These are phyloP conservation scores for Rhinatrema bivittatum DNA, from an alignment of 2,797 vertebrate genomes.

Conservation along the genomic window DNA sequence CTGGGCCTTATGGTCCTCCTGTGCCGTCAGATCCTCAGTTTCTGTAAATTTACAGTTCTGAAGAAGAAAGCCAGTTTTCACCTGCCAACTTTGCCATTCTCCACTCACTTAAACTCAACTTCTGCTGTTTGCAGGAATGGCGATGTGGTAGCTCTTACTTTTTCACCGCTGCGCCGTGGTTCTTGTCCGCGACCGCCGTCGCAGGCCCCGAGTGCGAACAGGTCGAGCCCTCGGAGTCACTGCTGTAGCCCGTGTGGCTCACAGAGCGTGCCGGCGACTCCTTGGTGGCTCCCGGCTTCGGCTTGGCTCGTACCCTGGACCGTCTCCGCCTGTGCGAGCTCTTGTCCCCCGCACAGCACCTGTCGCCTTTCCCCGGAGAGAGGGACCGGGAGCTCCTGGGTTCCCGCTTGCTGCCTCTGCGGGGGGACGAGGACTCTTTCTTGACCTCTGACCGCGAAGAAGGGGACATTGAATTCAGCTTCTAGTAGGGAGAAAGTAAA, in stretches of 20 bases:
- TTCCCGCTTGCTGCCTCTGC: conserved; percentile 47
- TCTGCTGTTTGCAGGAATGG: too few relatives aligned
- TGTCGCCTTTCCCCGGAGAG: conserved; percentile 50
- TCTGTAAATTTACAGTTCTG: too few relatives aligned
- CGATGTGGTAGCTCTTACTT: too few relatives aligned
- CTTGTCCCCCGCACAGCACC: conserved; percentile 49
- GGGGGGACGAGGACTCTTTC: conserved; percentile 50
- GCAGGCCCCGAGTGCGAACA: conserved; percentile 48
- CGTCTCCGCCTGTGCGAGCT: conserved; percentile 25
- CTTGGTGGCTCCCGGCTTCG: conserved; percentile 41
- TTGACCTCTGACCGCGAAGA: conserved; percentile 57
- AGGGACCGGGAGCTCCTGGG: conserved; percentile 57
- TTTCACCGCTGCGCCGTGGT: conserved; percentile 61
- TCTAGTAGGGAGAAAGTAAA: conserved; percentile 60
- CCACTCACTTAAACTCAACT: too few relatives aligned
- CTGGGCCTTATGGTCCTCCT: too few relatives aligned
- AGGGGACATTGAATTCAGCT: conserved; percentile 60
- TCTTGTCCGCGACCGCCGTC: conserved; percentile 50
- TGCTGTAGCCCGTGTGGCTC: conserved; percentile 68
- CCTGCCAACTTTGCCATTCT: too few relatives aligned
- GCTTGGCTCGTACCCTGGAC: conserved; percentile 53
- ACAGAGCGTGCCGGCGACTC: conserved; percentile 58
- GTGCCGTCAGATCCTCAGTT: too few relatives aligned
- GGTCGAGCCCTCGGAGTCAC: conserved; percentile 65
- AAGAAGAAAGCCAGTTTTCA: too few relatives aligned